These are phyloP conservation scores for Habropoda laboriosa DNA, from an alignment of 1,140 invertebrate genomes.

Conservation along the genomic window DNA sequence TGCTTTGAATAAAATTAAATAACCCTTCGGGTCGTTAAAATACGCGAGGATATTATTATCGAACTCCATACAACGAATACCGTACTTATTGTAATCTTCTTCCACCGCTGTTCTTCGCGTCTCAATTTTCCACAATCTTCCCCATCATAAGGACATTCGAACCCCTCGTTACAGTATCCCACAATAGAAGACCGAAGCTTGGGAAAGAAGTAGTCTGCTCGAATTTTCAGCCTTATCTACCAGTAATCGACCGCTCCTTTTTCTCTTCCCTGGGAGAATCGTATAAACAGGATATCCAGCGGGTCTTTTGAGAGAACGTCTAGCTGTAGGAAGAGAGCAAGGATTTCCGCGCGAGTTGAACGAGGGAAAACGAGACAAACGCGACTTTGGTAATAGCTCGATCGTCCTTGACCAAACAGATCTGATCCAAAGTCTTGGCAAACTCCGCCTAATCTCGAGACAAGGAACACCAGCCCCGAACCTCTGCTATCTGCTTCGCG, in stretches of 20 bases:
- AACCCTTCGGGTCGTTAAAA: too few species aligned
- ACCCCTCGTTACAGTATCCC: background rate
- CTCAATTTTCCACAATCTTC: background rate
- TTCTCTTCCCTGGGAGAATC: background rate
- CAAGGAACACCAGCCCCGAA: too few species aligned
- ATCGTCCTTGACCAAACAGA: conserved; percentile 60
- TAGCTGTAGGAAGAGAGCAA: background rate
- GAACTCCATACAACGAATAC: too few species aligned
- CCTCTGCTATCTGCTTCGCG: conserved; percentile 22
- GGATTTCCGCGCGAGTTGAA: conserved; percentile 24
- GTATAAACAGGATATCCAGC: conserved; percentile 12
- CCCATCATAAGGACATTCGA: background rate
- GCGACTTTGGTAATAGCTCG: conserved; percentile 50
- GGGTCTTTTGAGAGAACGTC: conserved; percentile 14
- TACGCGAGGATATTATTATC: too few species aligned
- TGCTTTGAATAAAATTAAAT: too few species aligned
- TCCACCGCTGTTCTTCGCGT: too few species aligned
- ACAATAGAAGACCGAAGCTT: background rate
- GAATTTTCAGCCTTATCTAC: conserved; percentile 8
- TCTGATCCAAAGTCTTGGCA: conserved; percentile 48
- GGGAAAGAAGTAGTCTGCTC: background rate
- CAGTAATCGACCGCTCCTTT: background rate
- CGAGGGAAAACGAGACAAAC: conserved; percentile 24
- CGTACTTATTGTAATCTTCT: background rate
- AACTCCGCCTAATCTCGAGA: conserved; percentile 54